These are phyloP conservation scores for Chrysodeixis includens DNA, from an alignment of 2,888 invertebrate species.

Conservation along the genomic window DNA sequence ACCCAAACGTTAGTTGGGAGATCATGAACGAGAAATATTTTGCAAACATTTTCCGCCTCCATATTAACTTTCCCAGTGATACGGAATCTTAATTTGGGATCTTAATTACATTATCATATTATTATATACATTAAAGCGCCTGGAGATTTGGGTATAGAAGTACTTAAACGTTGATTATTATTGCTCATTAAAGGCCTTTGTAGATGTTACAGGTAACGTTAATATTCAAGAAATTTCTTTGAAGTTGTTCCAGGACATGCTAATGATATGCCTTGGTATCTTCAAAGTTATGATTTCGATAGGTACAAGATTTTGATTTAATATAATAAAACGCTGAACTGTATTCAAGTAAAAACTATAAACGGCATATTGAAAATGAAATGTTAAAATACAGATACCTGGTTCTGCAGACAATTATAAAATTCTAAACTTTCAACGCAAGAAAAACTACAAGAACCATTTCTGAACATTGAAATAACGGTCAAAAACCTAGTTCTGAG, in stretches of 20 bases:
- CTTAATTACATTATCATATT: constrained; percentile 34
- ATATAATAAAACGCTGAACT: no score
- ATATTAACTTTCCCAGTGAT: constrained; percentile 11
- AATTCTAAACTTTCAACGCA: neutral
- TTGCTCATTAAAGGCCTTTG: neutral
- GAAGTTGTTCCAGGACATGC: neutral
- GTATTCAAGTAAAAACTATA: no score
- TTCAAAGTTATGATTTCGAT: no score
- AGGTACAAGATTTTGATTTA: no score
- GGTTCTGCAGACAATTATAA: neutral
- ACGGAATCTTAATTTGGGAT: constrained; percentile 15
- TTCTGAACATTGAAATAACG: neutral
- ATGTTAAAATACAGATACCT: neutral
- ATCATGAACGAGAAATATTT: constrained; percentile 32
- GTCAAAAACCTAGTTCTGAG: neutral
- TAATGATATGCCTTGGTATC: neutral
- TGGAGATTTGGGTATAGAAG: constrained; percentile 9
- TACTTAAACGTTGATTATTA: neutral
- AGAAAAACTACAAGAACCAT: neutral
- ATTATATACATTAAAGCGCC: constrained; percentile 2
- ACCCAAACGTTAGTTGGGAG: constrained; percentile 31
- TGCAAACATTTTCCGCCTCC: constrained; percentile 31
- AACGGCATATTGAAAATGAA: no score
- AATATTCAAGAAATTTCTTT: neutral
- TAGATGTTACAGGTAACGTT: neutral